Evolutionary conservation across 2,888 invertebrate genomes (phyloP), one percentile per base, ranked within the genome.

Genomic region (Allolobophora icterica): DNA sequence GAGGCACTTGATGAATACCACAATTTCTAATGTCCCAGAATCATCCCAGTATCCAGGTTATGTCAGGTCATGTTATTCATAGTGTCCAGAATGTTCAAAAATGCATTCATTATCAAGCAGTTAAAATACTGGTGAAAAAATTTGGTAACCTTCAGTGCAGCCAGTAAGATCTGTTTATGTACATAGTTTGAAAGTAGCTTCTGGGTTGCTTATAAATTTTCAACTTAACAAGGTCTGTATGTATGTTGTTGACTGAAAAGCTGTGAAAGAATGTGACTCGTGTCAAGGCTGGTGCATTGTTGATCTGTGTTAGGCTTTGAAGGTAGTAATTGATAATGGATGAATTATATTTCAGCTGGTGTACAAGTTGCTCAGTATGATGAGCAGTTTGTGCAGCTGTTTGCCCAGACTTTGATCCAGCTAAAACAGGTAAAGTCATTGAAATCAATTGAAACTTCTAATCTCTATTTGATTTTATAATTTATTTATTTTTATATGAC

Each of bases 381-480:
- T 95, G 97, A 98, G 92, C 98, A 98, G 96, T 98, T 99, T 96
- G 97, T 98, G 92, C 97, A 97, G 93, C 96, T 99, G 92, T 98
- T 99, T 94, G 97, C 97, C 91, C 97, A 98, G 94, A 98, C 98
- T 0, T 98, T 99, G 97, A 96, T 97, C 93, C 98, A 99, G 95
- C 96, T 99, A 91, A 98, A 98, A 95, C 97, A 95, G 95, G 96
- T 96, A 94, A 71, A n/a, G 71, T n/a, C 93, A 93, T 71, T 58
- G 11, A 89, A 19, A 84, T 38, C 89, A 34, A 38, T 91, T 84
- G 1, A n/a, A 52, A n/a, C 71, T 71, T 71, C n/a, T 71, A n/a
- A 71, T 71, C 30, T 71, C 11, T 71, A 21, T 71, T 71, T 71
- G 71, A 71, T 71, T 30, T 71, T 30, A 71, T 71, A n/a, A 71